Conservation (phyloP, 2,888 invertebrate genomes). For the Tachystola acroxantha region DNA sequence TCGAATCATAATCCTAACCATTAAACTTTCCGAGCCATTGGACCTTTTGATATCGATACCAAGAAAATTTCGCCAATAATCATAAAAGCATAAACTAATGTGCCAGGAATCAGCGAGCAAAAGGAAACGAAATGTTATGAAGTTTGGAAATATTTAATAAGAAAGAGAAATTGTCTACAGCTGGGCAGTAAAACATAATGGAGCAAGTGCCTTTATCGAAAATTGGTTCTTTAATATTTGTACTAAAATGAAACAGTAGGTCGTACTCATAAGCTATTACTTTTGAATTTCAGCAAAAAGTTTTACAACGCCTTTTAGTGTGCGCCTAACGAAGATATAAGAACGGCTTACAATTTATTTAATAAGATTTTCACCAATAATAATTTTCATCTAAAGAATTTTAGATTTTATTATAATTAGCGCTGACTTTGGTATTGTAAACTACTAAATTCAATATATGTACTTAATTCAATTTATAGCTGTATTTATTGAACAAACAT, state of each 20-base stretch:
- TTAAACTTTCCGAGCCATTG: constrained; percentile 8
- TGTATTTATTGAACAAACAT: neutral
- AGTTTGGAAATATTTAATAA: constrained; percentile 9
- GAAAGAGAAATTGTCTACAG: constrained; percentile 10
- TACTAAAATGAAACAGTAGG: too few relatives aligned
- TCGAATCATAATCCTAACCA: constrained; percentile 1
- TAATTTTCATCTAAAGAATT: too few relatives aligned
- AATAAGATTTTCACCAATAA: too few relatives aligned
- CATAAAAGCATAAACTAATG: constrained; percentile 5
- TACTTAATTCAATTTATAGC: neutral
- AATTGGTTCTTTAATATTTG: neutral
- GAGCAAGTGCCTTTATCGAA: constrained; percentile 9
- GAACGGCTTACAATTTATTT: too few relatives aligned
- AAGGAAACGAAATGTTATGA: constrained; percentile 8
- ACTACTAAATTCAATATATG: too few relatives aligned
- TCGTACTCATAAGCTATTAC: too few relatives aligned
- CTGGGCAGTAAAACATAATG: constrained; percentile 15
- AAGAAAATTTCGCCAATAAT: constrained; percentile 11
- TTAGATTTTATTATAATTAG: too few relatives aligned
- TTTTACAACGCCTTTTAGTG: too few relatives aligned
- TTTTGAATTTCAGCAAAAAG: too few relatives aligned
- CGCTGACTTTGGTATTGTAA: too few relatives aligned
- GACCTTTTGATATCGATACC: constrained; percentile 7
- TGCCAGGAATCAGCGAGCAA: neutral
- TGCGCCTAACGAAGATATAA: too few relatives aligned